Base-by-base conservation (phyloP, 2,888 invertebrate genomes). In the Philaethria dido region DNA sequence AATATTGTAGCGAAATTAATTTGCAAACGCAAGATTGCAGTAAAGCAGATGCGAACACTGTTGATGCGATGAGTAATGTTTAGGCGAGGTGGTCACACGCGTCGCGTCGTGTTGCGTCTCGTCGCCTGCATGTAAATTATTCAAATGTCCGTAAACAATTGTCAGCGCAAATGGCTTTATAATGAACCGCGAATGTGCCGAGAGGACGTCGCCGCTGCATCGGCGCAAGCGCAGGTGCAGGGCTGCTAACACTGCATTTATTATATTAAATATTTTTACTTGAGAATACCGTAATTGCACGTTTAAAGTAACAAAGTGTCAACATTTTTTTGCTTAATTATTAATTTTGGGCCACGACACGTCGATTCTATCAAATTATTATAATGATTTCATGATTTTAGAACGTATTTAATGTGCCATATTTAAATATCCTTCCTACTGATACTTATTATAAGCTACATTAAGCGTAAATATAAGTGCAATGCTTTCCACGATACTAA, bases 151-250 rank as follows among this genome's bases (percentile, higher is more conserved):
- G 69, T 71, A 69, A 73, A 73, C 74, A 73, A 73, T 72, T 68
- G 71, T 71, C 72, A 65, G 65, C 67, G 71, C 67, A 73, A 71
- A 75, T 75, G 74, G 64, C 68, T 54, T 75, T 75, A 75, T 75
- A 75, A 75, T 75, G 74, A 62, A 25, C 68, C 45, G 62, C 63
- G 60, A 55, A 52, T 50, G 61, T 48, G 61, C 36, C 66, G 59
- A 42, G 54, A n/a, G 45, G n/a, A 20, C 22, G 18, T 6, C 39
- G 18, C 29, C 1, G 14, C 59, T 42, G 64, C 62, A 39, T 62
- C 52, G n/a, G n/a, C n/a, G 29, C 13, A 16, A 20, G 13, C 9
- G 25, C 45, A 9, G 16, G 44, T 22, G 16, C 29, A 45, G 25
- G 16, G 25, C 14, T 47, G 18, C 18, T 13, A 29, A 2, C n/a